phyloP scores from a whole-genome alignment of 1,140 invertebrate species.

The Anagrus nilaparvatae region DNA sequence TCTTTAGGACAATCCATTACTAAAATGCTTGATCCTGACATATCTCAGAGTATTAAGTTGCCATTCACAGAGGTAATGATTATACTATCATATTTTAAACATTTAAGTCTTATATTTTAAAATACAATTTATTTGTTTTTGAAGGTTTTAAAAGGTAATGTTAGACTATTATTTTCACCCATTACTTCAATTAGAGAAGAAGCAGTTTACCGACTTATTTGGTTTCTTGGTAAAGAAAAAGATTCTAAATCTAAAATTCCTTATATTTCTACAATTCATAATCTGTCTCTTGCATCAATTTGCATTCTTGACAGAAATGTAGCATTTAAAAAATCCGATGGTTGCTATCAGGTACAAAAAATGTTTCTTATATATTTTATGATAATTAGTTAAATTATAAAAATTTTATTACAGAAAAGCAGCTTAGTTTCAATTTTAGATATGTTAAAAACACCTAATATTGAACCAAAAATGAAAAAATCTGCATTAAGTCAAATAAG shows the following conservation, averaged over 20 bases:
- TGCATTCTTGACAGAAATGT: constrained; percentile 32
- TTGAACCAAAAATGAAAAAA: constrained; percentile 46
- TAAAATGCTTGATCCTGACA: constrained; percentile 52
- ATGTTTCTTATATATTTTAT: constrained; percentile 10
- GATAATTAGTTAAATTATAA: not conserved
- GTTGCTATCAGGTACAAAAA: constrained; percentile 30
- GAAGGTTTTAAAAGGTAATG: constrained; percentile 42
- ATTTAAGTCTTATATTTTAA: constrained; percentile 1
- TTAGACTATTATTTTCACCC: constrained; percentile 38
- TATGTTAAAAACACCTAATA: constrained; percentile 29
- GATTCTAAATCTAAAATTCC: constrained; percentile 36
- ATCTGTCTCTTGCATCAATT: constrained; percentile 34
- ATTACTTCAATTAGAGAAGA: constrained; percentile 39
- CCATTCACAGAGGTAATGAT: constrained; percentile 39
- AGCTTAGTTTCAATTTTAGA: constrained; percentile 30
- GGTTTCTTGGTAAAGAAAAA: constrained; percentile 39
- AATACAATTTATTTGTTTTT: constrained; percentile 9
- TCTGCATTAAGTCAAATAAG: constrained; percentile 49
- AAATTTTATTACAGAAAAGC: constrained; percentile 21
- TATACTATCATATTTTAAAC: constrained; percentile 3
- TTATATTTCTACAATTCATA: constrained; percentile 38
- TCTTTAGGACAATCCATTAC: constrained; percentile 46
- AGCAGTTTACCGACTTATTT: constrained; percentile 42
- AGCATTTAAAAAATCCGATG: constrained; percentile 22
- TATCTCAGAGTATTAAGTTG: constrained; percentile 44